A percentile compares a stretch with the other conserved stretches of the same genome.
phyloP scores from a whole-genome alignment of 2,888 invertebrate species.

The Meiosimyza decipiens region DNA sequence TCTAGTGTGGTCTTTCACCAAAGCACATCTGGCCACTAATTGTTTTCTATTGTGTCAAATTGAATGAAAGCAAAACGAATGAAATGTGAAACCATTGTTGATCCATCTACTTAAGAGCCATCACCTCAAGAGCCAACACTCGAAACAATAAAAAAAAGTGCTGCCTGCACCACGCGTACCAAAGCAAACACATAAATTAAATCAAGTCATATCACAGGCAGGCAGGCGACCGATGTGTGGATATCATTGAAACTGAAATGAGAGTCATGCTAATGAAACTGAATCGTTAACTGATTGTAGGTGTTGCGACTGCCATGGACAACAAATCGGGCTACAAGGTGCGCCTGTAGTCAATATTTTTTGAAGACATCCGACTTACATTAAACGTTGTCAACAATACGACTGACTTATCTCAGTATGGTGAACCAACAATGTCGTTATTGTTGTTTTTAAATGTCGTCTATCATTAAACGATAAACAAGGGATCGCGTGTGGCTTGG shows the following conservation, averaged over 20 bases:
- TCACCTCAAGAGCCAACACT: slow-evolving; percentile 11
- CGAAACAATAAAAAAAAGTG: neutral
- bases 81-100: slow-evolving; percentile 37
- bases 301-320: slow-evolving; percentile 25
- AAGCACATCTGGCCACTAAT: slow-evolving; percentile 3
- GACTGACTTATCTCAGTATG: slow-evolving; percentile 34
- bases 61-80: slow-evolving; percentile 31
- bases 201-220: slow-evolving; percentile 9
- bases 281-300: slow-evolving; percentile 27
- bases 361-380: slow-evolving; percentile 25
- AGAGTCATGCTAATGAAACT: slow-evolving; percentile 13
- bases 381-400: slow-evolving; percentile 40
- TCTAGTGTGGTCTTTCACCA: slow-evolving; percentile 1
- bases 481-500: slow-evolving; percentile 27
- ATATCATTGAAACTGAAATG: slow-evolving; percentile 6
- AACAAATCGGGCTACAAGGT: slow-evolving; percentile 28
- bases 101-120: slow-evolving; percentile 30
- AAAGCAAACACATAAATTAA: slow-evolving; percentile 28
- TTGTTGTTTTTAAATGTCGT: slow-evolving; percentile 61
- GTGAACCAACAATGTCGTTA: slow-evolving; percentile 55
- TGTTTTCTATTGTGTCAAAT: slow-evolving; percentile 25
- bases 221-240: neutral
- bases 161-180: slow-evolving; percentile 12
- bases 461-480: slow-evolving; percentile 14
- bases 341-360: slow-evolving; percentile 13